A percentile compares a stretch with the other conserved stretches of the same genome.
Conservation (phyloP, 2,797 vertebrate genomes). For the Telmatherina bonti region DNA sequence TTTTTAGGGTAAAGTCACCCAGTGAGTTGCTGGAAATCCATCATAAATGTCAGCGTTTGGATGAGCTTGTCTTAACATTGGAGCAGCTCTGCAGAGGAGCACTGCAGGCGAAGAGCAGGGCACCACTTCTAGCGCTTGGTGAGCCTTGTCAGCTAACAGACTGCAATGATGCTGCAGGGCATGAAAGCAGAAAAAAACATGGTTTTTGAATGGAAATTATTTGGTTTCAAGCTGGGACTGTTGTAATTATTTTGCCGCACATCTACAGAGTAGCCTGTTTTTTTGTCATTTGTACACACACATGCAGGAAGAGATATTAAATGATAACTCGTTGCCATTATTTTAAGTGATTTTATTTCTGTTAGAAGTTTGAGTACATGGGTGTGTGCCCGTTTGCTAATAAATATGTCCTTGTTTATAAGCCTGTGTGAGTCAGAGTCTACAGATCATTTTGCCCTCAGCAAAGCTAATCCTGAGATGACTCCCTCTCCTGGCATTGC, state of each 20-base stretch:
- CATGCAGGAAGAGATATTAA: not conserved
- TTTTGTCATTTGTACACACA: not conserved
- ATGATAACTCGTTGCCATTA: not conserved
- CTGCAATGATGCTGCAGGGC: conserved; percentile 48
- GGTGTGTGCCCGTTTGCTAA: not conserved
- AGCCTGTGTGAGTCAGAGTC: conserved; percentile 44
- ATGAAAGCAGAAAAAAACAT: conserved; percentile 21
- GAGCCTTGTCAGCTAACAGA: conserved; percentile 57
- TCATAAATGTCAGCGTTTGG: conserved; percentile 16
- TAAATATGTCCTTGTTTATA: conserved; percentile 21
- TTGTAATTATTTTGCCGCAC: conserved; percentile 50
- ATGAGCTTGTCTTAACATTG: conserved; percentile 1
- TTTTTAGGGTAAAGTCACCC: not conserved
- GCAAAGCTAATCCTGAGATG: conserved; percentile 60
- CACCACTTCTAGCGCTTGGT: conserved; percentile 43
- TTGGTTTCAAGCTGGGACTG: conserved; percentile 41
- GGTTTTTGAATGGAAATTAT: conserved; percentile 45
- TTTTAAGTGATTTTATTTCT: conserved; percentile 10
- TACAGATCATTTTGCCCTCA: conserved; percentile 42
- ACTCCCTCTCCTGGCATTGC: conserved; percentile 53
- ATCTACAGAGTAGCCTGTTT: conserved; percentile 4
- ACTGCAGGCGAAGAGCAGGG: conserved; percentile 15
- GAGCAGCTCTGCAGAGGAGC: conserved; percentile 17
- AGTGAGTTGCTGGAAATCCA: not conserved
- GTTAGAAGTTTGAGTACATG: conserved; percentile 9